Evolutionary conservation across 2,888 invertebrate genomes (phyloP).

Genomic region (Tenthredo livida): DNA sequence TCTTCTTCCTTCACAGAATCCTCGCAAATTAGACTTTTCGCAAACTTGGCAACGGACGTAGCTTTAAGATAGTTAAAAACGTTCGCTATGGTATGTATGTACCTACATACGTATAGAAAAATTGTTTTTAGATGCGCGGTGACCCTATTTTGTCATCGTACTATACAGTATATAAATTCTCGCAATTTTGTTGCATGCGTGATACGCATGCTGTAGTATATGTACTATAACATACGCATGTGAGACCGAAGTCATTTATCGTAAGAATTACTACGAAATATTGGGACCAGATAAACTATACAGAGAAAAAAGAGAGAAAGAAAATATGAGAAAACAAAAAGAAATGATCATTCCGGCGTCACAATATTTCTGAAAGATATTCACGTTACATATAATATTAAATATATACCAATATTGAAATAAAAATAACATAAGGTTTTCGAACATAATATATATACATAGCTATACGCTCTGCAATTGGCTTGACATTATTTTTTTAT

Average conservation of each 20-base stretch:
- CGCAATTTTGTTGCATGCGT: background rate
- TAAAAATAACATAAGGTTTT: no score
- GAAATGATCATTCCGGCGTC: no score
- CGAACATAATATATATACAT: no score
- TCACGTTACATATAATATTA: no score
- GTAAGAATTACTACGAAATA: background rate
- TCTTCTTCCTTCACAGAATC: background rate
- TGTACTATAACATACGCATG: no score
- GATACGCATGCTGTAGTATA: no score
- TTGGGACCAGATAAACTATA: background rate
- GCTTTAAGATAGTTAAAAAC: background rate
- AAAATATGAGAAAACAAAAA: background rate
- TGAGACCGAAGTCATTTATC: background rate
- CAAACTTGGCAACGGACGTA: constrained; percentile 1
- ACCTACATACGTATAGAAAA: background rate
- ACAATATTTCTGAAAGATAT: no score
- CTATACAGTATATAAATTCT: background rate
- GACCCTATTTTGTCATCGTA: background rate
- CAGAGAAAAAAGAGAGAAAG: background rate
- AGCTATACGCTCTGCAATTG: no score
- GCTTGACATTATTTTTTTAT: no score
- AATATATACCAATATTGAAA: no score
- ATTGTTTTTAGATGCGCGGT: background rate
- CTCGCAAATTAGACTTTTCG: background rate
- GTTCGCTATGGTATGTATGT: background rate